phyloP scores from a whole-genome alignment of 2,888 invertebrate species.

The Cremastinae sp. region DNA sequence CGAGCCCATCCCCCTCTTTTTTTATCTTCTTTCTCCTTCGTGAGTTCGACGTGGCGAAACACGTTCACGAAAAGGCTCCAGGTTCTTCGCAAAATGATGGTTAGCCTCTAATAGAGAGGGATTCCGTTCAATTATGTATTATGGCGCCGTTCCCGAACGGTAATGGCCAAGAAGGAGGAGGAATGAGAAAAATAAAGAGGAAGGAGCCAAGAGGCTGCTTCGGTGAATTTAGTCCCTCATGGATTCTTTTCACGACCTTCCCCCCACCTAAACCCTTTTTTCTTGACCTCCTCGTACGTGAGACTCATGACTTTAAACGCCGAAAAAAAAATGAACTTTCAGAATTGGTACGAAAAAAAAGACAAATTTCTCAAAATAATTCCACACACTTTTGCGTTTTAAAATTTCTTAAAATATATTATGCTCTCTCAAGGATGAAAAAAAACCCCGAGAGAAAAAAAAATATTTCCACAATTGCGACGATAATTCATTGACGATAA shows the following conservation, averaged over 20 bases:
- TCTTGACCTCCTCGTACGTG: neutral
- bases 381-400: no score
- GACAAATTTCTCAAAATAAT: no score
- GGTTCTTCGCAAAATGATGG: slow-evolving; percentile 69
- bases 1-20: slow-evolving; percentile 10
- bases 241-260: neutral
- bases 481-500: slow-evolving; percentile 1
- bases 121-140: slow-evolving; percentile 76
- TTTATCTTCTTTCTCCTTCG: slow-evolving; percentile 30
- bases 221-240: neutral
- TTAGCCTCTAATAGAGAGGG: slow-evolving; percentile 72
- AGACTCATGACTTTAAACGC: neutral
- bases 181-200: slow-evolving; percentile 4
- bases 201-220: neutral
- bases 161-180: slow-evolving; percentile 63
- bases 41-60: slow-evolving; percentile 15
- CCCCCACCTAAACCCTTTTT: neutral
- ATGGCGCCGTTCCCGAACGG: slow-evolving; percentile 67
- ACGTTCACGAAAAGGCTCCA: slow-evolving; percentile 50
- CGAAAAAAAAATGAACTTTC: no score
- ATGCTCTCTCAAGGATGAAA: no score
- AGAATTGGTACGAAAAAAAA: no score
- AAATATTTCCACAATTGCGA: no score
- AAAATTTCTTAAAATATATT: no score
- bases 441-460: no score